These are phyloP conservation scores for Spodoptera frugiperda DNA, from an alignment of 1,140 invertebrate species.

Conservation along the genomic window DNA sequence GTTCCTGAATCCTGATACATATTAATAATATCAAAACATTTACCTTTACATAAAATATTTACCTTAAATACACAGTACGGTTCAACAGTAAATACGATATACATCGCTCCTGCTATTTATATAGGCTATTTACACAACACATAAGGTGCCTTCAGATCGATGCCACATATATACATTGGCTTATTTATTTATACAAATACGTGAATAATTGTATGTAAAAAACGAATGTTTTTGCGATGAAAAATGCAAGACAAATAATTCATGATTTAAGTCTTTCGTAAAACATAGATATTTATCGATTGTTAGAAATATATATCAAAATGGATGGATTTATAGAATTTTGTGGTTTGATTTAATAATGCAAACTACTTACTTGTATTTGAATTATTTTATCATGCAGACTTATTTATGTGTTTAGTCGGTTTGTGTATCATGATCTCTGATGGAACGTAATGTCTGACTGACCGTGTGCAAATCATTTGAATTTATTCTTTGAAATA, in stretches of 20 bases:
- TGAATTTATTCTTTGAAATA: too few species aligned
- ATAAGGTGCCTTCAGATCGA: not conserved
- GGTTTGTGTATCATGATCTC: too few species aligned
- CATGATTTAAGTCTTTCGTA: conserved; percentile 11
- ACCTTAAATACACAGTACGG: not conserved
- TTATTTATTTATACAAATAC: not conserved
- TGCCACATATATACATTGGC: not conserved
- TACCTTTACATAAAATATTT: not conserved
- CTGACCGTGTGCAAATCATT: too few species aligned
- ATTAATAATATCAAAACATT: not conserved
- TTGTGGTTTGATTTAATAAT: not conserved
- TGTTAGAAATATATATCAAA: conserved; percentile 16
- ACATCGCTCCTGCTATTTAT: not conserved
- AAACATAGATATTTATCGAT: conserved; percentile 4
- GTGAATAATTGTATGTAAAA: not conserved
- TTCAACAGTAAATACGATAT: not conserved
- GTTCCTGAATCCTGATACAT: not conserved
- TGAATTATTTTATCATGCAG: not conserved
- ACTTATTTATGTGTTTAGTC: too few species aligned
- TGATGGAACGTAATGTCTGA: too few species aligned
- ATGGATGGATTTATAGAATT: not conserved
- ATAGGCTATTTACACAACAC: not conserved
- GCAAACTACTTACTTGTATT: not conserved
- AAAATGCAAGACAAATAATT: conserved; percentile 1
- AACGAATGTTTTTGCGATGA: not conserved